Evolutionary conservation across 2,888 invertebrate species (phyloP), one percentile per base, ranked within the genome.

Genomic region (Apamea epomidion): DNA sequence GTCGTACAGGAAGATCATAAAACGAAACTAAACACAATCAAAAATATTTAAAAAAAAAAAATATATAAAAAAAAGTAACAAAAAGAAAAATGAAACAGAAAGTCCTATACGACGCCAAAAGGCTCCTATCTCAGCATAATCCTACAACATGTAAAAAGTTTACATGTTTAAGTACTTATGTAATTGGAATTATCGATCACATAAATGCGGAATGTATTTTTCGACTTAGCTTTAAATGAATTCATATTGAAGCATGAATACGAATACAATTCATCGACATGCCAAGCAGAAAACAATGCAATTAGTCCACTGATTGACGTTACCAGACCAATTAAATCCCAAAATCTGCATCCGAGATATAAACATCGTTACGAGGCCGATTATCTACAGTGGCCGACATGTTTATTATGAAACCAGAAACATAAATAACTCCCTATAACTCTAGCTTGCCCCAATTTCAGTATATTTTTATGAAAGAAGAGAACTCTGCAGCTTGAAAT

Each of bases 381-480:
- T 72, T 69, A 85, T 87, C 42, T 84, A 42, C 45, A 21, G 7
- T 21, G 18, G 48, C 51, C 25, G 76, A 85, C 87, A 80, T 48
- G 74, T 86, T 86, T 74, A 84, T 74, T 71, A 69, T 48, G 74
- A 68, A 78, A 87, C 62, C 45, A 79, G 65, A 62, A 78, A 71
- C 58, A 71, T 73, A 72, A 76, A 74, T 65, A 69, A 70, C 68
- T 73, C 45, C 45, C 60, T 54, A n/a, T 48, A 64, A 70, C 37
- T 69, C 74, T 65, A 78, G 85, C 10, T 76, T 76, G 82, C 25
- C 69, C 81, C 60, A 78, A 85, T 82, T 85, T 80, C 78, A 74
- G 54, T 67, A 65, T 62, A 69, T 77, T 69, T 76, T 78, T 72
- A 42, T 64, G 7, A 60, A 65, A 77, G 45, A 74, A 25, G 14